Percentiles rank a stretch among this genome's conserved stretches.
Evolutionary conservation across 2,113 vertebrate species (phyloP).

Genomic region (Pardalotus punctatus): DNA sequence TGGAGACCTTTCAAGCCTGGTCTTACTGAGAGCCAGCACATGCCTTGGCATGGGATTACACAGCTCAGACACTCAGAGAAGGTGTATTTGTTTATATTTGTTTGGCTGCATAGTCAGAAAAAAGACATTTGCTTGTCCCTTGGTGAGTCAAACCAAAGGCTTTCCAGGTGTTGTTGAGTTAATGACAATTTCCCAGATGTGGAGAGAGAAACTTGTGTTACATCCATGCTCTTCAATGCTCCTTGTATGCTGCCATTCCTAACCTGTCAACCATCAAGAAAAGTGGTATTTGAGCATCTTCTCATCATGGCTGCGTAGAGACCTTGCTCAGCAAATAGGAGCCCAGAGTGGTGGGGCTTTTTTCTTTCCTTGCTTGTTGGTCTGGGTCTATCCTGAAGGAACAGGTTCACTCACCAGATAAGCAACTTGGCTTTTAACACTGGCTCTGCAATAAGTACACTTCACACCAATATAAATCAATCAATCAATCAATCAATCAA

Average conservation of each 20-base stretch:
- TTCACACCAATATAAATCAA: not conserved
- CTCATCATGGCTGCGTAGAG: not conserved
- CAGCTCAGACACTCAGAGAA: not conserved
- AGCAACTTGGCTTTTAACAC: not conserved
- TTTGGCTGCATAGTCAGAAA: not conserved
- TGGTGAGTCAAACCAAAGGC: not conserved
- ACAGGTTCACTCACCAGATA: not conserved
- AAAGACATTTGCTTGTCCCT: not conserved
- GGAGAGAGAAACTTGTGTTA: not conserved
- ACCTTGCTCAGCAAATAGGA: rapidly evolving
- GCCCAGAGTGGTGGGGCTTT: rapidly evolving
- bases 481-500: not conserved
- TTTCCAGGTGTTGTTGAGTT: not conserved
- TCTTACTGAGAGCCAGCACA: not conserved
- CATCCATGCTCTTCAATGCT: not conserved
- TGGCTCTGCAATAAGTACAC: not conserved
- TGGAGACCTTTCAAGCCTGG: not conserved
- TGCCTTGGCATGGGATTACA: not conserved
- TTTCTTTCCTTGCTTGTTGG: not conserved
- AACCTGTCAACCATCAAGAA: not conserved
- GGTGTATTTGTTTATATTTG: not conserved
- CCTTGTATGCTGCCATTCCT: not conserved
- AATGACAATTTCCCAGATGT: not conserved
- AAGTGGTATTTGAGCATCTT: not conserved
- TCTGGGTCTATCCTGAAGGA: not conserved